Base-by-base conservation (phyloP, 2,888 invertebrate genomes). In the Melipona beecheii region DNA sequence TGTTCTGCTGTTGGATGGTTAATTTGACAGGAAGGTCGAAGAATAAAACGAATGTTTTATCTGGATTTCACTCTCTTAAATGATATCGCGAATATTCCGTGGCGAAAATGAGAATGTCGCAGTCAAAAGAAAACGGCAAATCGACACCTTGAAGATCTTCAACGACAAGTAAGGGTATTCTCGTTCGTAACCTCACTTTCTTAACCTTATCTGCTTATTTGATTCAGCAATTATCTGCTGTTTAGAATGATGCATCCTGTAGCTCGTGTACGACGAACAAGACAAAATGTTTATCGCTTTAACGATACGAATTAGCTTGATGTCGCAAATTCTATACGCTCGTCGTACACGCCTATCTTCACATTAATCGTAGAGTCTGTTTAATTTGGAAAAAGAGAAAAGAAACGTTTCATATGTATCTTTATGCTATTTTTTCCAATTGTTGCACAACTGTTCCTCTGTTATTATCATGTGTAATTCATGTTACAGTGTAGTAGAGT, bases 101-200 rank as follows among this genome's bases (percentile, higher is more conserved):
- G 94, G 94, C 86, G 93, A 94, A 91, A 93, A 93, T 93, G 94
- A 94, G 90, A 94, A 94, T 91, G 93, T 91, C 88, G 94, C 94
- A 75, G 92, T 93, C 86, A 94, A 94, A 90, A 93, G 97, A 92
- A 97, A 96, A 94, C 96, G 96, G 50, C 97, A 98, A 95, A 97
- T 97, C 87, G 97, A 97, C 92, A 97, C 97, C 9, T 94, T 98
- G 87, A 97, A 97, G 95, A 96, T 97, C 90, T 98, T 97, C 93
- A 98, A 98, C 93, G 97, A 97, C 90, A 96, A 97, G 96, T 97
- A 95, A 95, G 95, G 86, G 19, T 43, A 36, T 54, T 56, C 87
- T 86, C 88, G 79, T 81, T 89, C 52, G 65, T 92, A 92, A 92
- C 91, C 92, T 93, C 85, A 70, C 17, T 76, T 85, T 75, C 64